Conservation (phyloP, 2,888 invertebrate species). For the Myopa testacea region DNA sequence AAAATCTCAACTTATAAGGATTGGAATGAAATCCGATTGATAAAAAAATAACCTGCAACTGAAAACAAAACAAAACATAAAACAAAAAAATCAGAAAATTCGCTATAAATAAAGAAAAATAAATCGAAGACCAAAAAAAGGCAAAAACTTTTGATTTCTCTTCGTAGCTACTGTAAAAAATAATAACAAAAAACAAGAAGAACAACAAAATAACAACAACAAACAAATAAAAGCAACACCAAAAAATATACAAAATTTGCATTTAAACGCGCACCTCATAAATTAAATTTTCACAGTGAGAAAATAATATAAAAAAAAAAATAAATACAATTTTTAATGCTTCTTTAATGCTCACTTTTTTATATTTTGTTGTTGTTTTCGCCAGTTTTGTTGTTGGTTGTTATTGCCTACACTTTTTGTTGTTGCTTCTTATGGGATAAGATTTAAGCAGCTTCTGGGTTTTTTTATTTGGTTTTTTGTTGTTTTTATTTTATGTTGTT, state of each 20-base stretch:
- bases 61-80: too few species aligned
- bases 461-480: too few species aligned
- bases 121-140: background rate
- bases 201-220: background rate
- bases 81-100: too few species aligned
- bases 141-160: slow-evolving; percentile 2
- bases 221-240: background rate
- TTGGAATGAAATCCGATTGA: background rate
- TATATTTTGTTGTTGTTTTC: background rate
- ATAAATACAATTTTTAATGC: too few species aligned
- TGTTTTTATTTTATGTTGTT: too few species aligned
- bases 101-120: background rate
- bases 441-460: too few species aligned
- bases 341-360: too few species aligned
- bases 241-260: background rate
- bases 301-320: too few species aligned
- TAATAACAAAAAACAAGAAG: background rate
- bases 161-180: background rate
- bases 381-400: background rate
- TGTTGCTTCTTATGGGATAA: too few species aligned
- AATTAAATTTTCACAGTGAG: background rate
- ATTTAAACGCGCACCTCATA: slow-evolving; percentile 2
- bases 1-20: background rate
- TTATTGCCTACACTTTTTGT: background rate
- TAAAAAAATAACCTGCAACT: too few species aligned